Percentiles rank a stretch among this genome's conserved stretches.
phyloP scores from a whole-genome alignment of 2,888 invertebrate species.

The Diaprepes abbreviatus region DNA sequence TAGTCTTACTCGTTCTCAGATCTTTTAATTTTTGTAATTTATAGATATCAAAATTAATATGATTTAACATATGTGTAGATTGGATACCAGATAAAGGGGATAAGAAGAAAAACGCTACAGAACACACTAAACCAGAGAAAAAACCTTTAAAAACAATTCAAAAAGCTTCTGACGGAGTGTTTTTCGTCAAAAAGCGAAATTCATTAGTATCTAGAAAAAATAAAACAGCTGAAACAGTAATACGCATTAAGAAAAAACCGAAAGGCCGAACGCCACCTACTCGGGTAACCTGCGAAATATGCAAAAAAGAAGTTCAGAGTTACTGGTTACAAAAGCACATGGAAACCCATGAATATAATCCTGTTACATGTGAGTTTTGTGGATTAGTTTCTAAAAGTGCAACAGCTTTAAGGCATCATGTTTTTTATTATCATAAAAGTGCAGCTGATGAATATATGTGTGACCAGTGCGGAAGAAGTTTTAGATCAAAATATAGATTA shows the following conservation, averaged over 20 bases:
- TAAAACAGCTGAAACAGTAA: conserved; percentile 10
- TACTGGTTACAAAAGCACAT: conserved; percentile 60
- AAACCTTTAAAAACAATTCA: background rate
- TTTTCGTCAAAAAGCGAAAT: conserved; percentile 22
- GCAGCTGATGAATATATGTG: conserved; percentile 58
- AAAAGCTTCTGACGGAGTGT: conserved; percentile 11
- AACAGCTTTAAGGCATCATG: conserved; percentile 57
- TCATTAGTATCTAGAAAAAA: background rate
- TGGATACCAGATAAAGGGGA: conserved; percentile 6
- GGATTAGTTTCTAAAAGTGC: conserved; percentile 60
- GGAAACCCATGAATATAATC: conserved; percentile 56
- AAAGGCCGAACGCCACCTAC: conserved; percentile 12
- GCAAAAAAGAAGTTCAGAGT: conserved; percentile 55
- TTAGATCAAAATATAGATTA: conserved; percentile 58
- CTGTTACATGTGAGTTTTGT: conserved; percentile 60
- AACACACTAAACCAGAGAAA: background rate
- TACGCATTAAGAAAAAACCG: conserved; percentile 35
- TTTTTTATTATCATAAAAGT: conserved; percentile 60
- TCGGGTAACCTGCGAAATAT: conserved; percentile 55
- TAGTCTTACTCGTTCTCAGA: no score
- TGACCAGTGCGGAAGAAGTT: conserved; percentile 58
- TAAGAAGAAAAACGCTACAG: background rate
- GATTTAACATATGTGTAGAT: background rate
- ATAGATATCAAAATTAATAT: no score
- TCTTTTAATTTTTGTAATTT: no score